phyloP scores from a whole-genome alignment of 2,113 vertebrate species.

The Miniopterus natalensis region DNA sequence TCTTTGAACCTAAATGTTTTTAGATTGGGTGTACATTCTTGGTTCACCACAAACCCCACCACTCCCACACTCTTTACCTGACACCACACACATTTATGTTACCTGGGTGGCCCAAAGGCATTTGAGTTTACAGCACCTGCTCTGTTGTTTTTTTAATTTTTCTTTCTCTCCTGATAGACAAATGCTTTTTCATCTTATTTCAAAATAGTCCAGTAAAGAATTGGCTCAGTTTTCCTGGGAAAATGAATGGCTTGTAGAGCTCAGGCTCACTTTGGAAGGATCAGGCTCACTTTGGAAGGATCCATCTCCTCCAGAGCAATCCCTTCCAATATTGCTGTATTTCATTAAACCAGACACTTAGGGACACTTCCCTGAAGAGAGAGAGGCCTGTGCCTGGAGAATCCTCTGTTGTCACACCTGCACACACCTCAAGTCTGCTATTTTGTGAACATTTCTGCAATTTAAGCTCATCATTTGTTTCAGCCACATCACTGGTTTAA shows the following conservation, averaged over 20 bases:
- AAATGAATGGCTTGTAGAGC: background rate
- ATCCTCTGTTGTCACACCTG: background rate
- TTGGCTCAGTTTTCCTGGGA: background rate
- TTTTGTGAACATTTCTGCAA: background rate
- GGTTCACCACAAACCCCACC: background rate
- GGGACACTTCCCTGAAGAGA: background rate
- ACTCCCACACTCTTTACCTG: background rate
- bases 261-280: background rate
- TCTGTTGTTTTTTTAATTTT: background rate
- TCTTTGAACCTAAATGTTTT: background rate
- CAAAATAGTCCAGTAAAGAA: background rate
- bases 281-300: background rate
- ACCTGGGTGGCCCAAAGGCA: background rate
- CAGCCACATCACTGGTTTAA: background rate
- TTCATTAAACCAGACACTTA: background rate
- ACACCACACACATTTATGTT: background rate
- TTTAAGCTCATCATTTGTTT: background rate
- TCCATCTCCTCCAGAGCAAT: background rate
- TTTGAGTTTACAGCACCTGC: background rate
- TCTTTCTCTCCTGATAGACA: background rate
- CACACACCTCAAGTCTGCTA: background rate
- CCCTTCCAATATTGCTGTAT: background rate
- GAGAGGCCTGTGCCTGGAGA: background rate
- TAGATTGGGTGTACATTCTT: background rate
- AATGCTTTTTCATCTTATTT: constrained; percentile 23